A percentile compares a stretch with the other conserved stretches of the same genome.
Evolutionary conservation across 2,888 invertebrate species (phyloP).

Genomic region (Phytoseiulus persimilis): DNA sequence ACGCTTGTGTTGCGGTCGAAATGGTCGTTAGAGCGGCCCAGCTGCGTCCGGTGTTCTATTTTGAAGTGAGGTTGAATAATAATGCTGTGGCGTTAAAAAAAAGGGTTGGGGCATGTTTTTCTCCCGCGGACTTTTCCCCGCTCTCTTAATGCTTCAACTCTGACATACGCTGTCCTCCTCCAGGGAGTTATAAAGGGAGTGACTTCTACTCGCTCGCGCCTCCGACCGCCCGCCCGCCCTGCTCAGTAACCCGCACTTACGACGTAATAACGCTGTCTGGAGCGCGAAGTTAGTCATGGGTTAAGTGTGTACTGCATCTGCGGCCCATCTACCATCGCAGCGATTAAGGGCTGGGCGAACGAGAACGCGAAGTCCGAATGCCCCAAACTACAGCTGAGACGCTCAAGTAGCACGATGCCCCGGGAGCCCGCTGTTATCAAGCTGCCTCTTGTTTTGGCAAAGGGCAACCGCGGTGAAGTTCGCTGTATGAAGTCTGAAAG

Average conservation of each 20-base stretch:
- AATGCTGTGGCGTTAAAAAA: neutral
- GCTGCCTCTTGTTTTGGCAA: neutral
- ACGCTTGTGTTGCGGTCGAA: neutral
- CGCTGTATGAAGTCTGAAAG: too few relatives aligned
- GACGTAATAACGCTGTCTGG: neutral
- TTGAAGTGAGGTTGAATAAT: neutral
- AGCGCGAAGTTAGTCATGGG: neutral
- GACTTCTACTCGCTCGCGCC: neutral
- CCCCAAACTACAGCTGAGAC: neutral
- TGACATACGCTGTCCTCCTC: neutral
- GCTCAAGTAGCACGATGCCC: neutral
- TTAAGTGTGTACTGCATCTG: neutral
- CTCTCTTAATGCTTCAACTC: neutral
- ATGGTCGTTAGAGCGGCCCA: neutral
- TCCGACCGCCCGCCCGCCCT: too few relatives aligned
- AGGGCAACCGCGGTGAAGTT: too few relatives aligned
- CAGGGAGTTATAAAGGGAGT: neutral
- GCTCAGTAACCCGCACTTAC: neutral
- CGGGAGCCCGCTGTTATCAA: neutral
- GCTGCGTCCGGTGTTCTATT: neutral
- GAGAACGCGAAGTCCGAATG: neutral
- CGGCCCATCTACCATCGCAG: neutral
- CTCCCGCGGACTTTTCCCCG: neutral
- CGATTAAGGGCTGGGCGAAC: neutral
- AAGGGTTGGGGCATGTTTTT: neutral